phyloP scores from a whole-genome alignment of 2,888 invertebrate genomes.

The Gymnosoma rotundatum region DNA sequence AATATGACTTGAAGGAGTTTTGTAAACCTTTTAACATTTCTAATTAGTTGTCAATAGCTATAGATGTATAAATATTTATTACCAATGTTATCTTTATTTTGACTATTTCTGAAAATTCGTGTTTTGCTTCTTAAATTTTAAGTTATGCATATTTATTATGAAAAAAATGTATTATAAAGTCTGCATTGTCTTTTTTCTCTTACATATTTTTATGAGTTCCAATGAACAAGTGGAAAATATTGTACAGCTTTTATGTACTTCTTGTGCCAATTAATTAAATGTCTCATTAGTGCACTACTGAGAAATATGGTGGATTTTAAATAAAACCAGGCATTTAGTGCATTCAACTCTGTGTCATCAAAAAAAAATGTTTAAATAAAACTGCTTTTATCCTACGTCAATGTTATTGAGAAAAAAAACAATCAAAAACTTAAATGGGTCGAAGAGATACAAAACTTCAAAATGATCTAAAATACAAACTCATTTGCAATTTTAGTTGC shows the following conservation, averaged over 20 bases:
- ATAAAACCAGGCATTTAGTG: conserved; percentile 31
- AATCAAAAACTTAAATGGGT: conserved; percentile 51
- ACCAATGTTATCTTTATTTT: too few species aligned
- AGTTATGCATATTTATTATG: too few species aligned
- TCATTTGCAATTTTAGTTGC: not conserved
- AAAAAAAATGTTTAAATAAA: conserved; percentile 35
- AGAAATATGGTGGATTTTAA: conserved; percentile 31
- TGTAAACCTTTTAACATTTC: too few species aligned
- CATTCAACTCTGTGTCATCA: conserved; percentile 65
- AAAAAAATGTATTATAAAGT: not conserved
- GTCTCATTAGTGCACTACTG: conserved; percentile 29
- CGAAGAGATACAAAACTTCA: conserved; percentile 39
- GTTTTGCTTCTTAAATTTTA: too few species aligned
- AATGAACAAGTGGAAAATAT: conserved; percentile 58
- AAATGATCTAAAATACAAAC: not conserved
- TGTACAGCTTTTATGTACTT: not conserved
- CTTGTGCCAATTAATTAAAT: conserved; percentile 37
- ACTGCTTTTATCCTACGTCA: conserved; percentile 28
- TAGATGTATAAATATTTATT: too few species aligned
- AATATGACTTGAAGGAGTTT: too few species aligned
- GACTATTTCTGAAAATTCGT: too few species aligned
- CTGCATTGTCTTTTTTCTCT: not conserved
- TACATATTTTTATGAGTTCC: conserved; percentile 7
- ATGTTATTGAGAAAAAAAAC: not conserved
- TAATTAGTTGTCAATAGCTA: too few species aligned